Conservation (phyloP, 1,140 invertebrate species). For the Tribolium madens region DNA sequence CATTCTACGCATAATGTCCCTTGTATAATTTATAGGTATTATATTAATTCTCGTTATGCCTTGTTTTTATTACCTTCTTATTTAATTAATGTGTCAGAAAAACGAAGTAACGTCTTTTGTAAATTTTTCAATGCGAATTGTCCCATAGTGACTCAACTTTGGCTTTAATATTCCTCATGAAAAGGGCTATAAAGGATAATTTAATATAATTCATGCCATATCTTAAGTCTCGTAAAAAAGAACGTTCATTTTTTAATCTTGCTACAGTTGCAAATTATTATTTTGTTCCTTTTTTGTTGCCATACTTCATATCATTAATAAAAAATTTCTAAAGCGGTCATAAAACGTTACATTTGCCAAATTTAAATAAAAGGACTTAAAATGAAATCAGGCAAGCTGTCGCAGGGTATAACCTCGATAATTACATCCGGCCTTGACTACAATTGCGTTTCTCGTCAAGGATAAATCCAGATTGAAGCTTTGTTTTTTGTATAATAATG, state of each 20-base stretch:
- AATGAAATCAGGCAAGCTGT: not conserved
- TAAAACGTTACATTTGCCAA: not conserved
- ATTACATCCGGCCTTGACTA: not conserved
- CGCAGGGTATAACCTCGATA: not conserved
- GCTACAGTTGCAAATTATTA: not conserved
- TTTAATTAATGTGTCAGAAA: not conserved
- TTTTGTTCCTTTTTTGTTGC: not conserved
- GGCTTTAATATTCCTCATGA: constrained; percentile 9
- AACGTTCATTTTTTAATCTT: constrained; percentile 1
- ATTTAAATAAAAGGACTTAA: not conserved
- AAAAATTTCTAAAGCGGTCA: not conserved
- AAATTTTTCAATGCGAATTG: constrained; percentile 10
- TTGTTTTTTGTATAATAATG: constrained; percentile 16
- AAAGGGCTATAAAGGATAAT: constrained; percentile 11
- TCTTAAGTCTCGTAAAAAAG: constrained; percentile 25
- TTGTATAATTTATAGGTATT: not conserved
- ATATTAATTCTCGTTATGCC: not conserved
- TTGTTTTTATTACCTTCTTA: not conserved
- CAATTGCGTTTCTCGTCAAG: not conserved
- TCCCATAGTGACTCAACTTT: constrained; percentile 12
- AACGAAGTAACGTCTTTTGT: not conserved
- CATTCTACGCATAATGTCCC: not conserved
- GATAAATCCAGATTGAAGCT: not conserved
- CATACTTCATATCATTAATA: too few relatives aligned
- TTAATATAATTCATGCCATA: constrained; percentile 17